Conservation (phyloP, 2,888 invertebrate species). For the Platycheirus albimanus region DNA sequence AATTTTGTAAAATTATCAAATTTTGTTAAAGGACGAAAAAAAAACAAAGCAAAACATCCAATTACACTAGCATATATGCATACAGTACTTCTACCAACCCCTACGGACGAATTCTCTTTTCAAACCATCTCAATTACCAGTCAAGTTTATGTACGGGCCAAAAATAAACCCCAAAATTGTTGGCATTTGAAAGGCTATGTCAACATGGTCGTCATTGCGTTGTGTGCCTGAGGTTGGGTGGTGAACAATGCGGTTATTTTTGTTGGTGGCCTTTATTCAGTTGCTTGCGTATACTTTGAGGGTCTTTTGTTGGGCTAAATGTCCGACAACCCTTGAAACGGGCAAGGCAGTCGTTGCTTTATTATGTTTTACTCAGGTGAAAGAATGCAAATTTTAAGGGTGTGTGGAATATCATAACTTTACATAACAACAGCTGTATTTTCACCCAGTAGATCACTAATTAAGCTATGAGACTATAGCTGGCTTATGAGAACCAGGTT, state of each 20-base stretch:
- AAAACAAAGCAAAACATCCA: neutral
- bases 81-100: conserved; percentile 20
- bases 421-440: no score
- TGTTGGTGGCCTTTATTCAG: conserved; percentile 52
- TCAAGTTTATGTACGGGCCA: neutral
- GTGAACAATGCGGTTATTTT: conserved; percentile 46
- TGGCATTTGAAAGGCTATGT: conserved; percentile 41
- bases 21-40: conserved; percentile 20
- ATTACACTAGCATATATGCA: neutral
- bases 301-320: conserved; percentile 28
- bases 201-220: conserved; percentile 27
- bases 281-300: conserved; percentile 13
- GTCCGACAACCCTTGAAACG: conserved; percentile 54
- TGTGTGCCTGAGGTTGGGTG: conserved; percentile 1
- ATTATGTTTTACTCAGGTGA: conserved; percentile 8
- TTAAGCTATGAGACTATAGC: no score
- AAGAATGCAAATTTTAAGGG: conserved; percentile 24
- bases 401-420: conserved; percentile 1
- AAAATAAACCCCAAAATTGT: conserved; percentile 27
- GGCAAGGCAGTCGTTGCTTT: conserved; percentile 11
- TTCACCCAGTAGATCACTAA: no score
- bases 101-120: neutral
- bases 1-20: conserved; percentile 55
- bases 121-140: neutral
- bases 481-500: no score